Base-by-base conservation (phyloP, 2,797 vertebrate species). In the Siniperca scherzeri region DNA sequence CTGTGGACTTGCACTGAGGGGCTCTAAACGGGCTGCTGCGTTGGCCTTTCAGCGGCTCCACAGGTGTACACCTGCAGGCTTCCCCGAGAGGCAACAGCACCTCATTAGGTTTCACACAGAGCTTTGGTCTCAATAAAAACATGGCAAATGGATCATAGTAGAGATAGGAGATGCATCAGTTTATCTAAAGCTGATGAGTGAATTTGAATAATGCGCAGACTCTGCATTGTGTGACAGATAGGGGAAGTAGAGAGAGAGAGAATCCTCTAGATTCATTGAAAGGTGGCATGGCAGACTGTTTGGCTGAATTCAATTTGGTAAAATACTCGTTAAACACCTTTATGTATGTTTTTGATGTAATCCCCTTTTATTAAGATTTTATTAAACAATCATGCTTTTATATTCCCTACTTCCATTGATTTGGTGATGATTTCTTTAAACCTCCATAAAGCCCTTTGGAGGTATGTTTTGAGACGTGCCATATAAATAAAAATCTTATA, bases 1-100 rank as follows among this genome's bases (percentile, higher is more conserved):
- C 67, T 36, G n/a, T 48, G 52, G 33, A 57, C 56, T 50, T 69
- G 60, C 73, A n/a, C 48, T 19, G 59, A 42, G 65, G 27, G 59
- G 55, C 44, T 87, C 40, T 72, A 13, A 55, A 68, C 61, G 17
- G 22, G 64, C 50, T 50, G 71, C 56, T 68, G 70, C 14, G 3
- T 68, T 78, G 77, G 88, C 48, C 71, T 85, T 87, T 82, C 44
- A 60, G 76, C 27, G 2, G 46, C 70, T 85, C 78, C 56, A 84
- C 87, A 90, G 86, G 87, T 90, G 89, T 27, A 65, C 1, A 25
- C 56, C 83, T 79, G 80, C 81, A 79, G 88, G 87, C 81, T 27
- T 75, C 52, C 62, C 81, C 6, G 9, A 59, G 74, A 80, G 80
- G 62, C 65, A 42, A 38, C 50, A 57, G 44, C 69, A 62, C 44